Conservation (phyloP, 1,140 invertebrate genomes). For the Ptiloglossa arizonensis region DNA sequence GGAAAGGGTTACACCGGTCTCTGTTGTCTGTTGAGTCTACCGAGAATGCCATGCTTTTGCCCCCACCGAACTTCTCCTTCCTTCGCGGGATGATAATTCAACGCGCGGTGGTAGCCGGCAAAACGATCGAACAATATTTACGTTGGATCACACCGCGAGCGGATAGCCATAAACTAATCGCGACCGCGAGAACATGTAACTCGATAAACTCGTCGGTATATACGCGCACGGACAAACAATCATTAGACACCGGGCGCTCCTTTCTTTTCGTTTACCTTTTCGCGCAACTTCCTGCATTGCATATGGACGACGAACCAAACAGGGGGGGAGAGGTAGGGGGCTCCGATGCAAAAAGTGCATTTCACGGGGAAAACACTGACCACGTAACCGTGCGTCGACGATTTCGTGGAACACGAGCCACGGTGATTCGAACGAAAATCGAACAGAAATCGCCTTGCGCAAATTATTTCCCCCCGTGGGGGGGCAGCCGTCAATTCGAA, state of each 20-base stretch:
- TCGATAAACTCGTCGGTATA: constrained; percentile 24
- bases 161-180: constrained; percentile 18
- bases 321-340: too few species aligned
- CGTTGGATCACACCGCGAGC: constrained; percentile 2
- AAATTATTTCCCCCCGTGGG: too few species aligned
- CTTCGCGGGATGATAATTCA: not conserved
- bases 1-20: too few species aligned
- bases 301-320: not conserved
- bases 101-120: not conserved
- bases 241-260: constrained; percentile 4
- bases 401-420: not conserved
- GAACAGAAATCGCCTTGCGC: too few species aligned
- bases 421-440: too few species aligned
- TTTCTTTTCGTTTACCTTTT: constrained; percentile 36
- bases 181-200: constrained; percentile 4
- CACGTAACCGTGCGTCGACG: not conserved
- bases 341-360: not conserved
- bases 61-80: too few species aligned
- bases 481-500: too few species aligned
- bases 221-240: constrained; percentile 1
- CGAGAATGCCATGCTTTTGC: constrained; percentile 17
- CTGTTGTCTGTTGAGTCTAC: not conserved
- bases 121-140: constrained; percentile 36
- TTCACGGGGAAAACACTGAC: not conserved
- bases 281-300: constrained; percentile 37